Base-by-base conservation (phyloP, 2,888 invertebrate species). In the Drosophila borealis region DNA sequence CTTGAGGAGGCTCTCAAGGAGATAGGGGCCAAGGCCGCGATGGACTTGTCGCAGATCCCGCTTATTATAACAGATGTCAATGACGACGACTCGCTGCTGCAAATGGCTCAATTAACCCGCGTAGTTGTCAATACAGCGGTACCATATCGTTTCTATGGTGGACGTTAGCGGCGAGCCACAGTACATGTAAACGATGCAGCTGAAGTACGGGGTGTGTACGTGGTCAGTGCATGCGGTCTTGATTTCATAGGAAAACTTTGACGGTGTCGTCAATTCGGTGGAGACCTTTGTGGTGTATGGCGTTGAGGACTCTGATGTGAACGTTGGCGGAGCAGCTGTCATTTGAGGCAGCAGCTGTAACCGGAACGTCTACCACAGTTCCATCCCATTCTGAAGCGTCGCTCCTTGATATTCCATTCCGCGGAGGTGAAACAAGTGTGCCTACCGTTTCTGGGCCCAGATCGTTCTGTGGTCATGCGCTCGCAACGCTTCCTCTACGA, bases 151-250 rank as follows among this genome's bases (percentile, higher is more conserved):
- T 95, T 97, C 90, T 96, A 95, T 92, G 99, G 99, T 1, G 8
- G 99, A 99, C 92, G 96, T 99, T 42, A 96, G 96, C 88, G 99
- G 98, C 5, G 99, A 99, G 91, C 97, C 98, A 0, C 93, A 97
- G 95, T 98, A 95, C 90, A 95, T 98, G 92, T 98, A 98, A 91
- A 93, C 92, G 36, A 97, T 97, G 94, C 97, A 97, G 90, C 91
- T 98, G 64, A 94, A 96, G 78, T 98, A 98, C 92, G 93, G 96
- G 79, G 96, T 13, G 94, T 97, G 4, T 98, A 96, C 92, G 93
- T 99, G 8, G 93, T 99, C 25, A 97, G 97, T 78, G 96, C 98
- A 1, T 98, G 98, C 93, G 99, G 99, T 33, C 96, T 97, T 91
- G 99, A 98, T 92, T 96, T 97, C 87, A 96, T 99, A 75, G 87